Percentiles rank a stretch among this genome's conserved stretches.
These are phyloP conservation scores for Cataglyphis rosenhaueri DNA, from an alignment of 2,888 invertebrate genomes.

Conservation along the genomic window DNA sequence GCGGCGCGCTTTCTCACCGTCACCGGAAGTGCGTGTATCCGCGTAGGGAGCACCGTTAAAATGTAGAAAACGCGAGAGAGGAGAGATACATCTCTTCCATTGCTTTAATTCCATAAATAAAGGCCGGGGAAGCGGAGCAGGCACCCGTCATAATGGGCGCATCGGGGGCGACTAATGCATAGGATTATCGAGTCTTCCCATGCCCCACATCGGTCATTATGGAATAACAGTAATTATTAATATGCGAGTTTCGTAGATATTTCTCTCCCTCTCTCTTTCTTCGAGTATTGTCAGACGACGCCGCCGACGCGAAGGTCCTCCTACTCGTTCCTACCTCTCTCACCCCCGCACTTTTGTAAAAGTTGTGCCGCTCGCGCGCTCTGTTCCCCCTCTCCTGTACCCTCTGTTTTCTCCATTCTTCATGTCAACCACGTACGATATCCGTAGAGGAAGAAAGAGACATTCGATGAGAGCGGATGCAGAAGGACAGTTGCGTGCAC, in stretches of 20 bases:
- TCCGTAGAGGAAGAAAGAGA: slow-evolving; percentile 68
- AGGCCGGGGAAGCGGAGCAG: slow-evolving; percentile 72
- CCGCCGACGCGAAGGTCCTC: slow-evolving; percentile 18
- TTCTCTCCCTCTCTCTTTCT: slow-evolving; percentile 67
- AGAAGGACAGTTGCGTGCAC: slow-evolving; percentile 84
- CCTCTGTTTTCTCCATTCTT: slow-evolving; percentile 40
- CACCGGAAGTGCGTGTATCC: slow-evolving; percentile 71
- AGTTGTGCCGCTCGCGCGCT: slow-evolving; percentile 51
- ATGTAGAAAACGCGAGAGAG: slow-evolving; percentile 76
- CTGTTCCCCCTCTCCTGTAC: not conserved
- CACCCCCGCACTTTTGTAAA: slow-evolving; percentile 60
- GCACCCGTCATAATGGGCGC: slow-evolving; percentile 78
- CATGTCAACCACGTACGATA: slow-evolving; percentile 45
- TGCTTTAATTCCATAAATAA: slow-evolving; percentile 81
- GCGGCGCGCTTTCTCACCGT: slow-evolving; percentile 74
- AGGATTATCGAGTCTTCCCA: slow-evolving; percentile 85
- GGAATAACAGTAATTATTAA: slow-evolving; percentile 85
- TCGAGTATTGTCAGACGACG: slow-evolving; percentile 77
- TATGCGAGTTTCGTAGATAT: slow-evolving; percentile 78
- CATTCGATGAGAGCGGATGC: slow-evolving; percentile 85
- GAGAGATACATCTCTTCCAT: slow-evolving; percentile 79
- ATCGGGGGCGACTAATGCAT: slow-evolving; percentile 83
- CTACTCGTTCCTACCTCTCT: slow-evolving; percentile 40
- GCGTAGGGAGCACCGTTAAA: slow-evolving; percentile 73
- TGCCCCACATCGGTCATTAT: slow-evolving; percentile 84